Evolutionary conservation across 2,113 vertebrate species (phyloP), one percentile per base, ranked within the genome.

Genomic region (Zapornia atra): DNA sequence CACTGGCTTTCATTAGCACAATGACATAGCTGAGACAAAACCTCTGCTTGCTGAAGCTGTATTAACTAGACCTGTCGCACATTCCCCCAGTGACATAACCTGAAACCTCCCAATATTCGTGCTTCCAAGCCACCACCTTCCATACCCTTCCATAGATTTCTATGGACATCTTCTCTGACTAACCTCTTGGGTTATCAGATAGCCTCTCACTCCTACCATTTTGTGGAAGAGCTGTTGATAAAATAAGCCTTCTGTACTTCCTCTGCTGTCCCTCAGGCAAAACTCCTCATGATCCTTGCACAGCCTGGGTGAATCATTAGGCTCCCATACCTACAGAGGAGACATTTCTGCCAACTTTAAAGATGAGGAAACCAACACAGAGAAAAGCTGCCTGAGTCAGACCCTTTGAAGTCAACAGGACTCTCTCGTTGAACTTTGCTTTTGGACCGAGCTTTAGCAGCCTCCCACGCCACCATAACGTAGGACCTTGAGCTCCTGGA

Each of bases 331-430:
- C 82, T 63, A 77, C 77, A 56, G 4, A 87, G 38, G 0, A 31
- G 76, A 60, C 54, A 28, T 77, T 90, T 80, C 75, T 96, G 87
- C 90, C 76, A 78, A 60, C 28, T 70, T 70, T 22, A 16, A 60
- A 61, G 89, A 68, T n/a, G 77, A 87, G 66, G 81, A 87, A 94
- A 90, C 70, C 0, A 0, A 53, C 91, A 25, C 65, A 24, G 75
- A 75, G 53, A 31, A 85, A 79, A 88, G 5, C 70, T 82, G 61
- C 86, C 22, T 70, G 91, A 88, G 63, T 93, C 94, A 96, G 84
- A 56, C 20, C 79, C 87, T 90, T 85, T 90, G 93, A 93, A 91
- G 93, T 69, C 87, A 70, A 20, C 0, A 14, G 79, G 90, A 77
- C 63, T 66, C 75, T 77, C 51, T 78, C 5, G 6, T 48, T 54